Conservation (phyloP, 2,888 invertebrate species). For the Stegophylla sp. region DNA sequence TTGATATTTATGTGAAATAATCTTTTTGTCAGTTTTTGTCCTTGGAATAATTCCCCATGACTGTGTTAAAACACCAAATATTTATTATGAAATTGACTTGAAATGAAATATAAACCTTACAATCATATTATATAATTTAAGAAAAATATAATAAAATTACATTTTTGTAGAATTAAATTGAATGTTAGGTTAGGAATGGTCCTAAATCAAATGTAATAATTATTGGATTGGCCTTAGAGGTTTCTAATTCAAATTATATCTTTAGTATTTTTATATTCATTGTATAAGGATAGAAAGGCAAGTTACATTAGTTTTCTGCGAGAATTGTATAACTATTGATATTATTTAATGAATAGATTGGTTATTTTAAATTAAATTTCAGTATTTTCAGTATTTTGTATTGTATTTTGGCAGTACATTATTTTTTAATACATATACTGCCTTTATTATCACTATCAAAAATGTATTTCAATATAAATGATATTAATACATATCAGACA, state of each 20-base stretch:
- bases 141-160: background rate
- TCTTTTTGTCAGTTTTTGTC: slow-evolving; percentile 15
- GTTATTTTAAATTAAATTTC: slow-evolving; percentile 41
- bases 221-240: background rate
- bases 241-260: slow-evolving; percentile 22
- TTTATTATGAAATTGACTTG: slow-evolving; percentile 22
- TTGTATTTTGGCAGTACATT: slow-evolving; percentile 25
- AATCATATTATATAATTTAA: slow-evolving; percentile 18
- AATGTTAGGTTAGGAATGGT: background rate
- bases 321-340: slow-evolving; percentile 14
- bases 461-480: slow-evolving; percentile 13
- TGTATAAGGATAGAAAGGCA: background rate
- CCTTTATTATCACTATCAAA: background rate
- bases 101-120: slow-evolving; percentile 23
- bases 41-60: background rate
- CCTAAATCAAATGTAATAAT: background rate
- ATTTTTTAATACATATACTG: slow-evolving; percentile 13
- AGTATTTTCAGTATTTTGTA: slow-evolving; percentile 49
- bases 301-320: background rate
- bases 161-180: slow-evolving; percentile 28
- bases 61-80: slow-evolving; percentile 47
- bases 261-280: slow-evolving; percentile 41
- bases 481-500: slow-evolving; percentile 48
- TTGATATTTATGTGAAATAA: slow-evolving; percentile 21
- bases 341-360: slow-evolving; percentile 8